Percentiles rank a stretch among this genome's conserved stretches.
phyloP scores from a whole-genome alignment of 2,797 vertebrate genomes.

The Sebastes oblongus region DNA sequence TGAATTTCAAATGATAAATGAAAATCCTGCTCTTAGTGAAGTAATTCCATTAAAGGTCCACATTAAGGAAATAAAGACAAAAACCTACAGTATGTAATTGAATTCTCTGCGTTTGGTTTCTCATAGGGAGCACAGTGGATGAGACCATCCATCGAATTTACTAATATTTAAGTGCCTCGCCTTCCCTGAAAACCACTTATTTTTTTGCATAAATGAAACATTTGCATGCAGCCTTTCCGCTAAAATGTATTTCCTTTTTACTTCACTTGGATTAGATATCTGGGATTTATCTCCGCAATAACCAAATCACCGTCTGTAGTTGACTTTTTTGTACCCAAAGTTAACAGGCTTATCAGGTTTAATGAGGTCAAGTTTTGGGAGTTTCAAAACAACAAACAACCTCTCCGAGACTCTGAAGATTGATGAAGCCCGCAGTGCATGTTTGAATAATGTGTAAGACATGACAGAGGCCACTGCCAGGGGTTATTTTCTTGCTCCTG shows the following conservation, averaged over 20 bases:
- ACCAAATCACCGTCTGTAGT: constrained; percentile 31
- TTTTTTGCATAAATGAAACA: constrained; percentile 75
- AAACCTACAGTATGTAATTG: constrained; percentile 83
- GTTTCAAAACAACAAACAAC: constrained; percentile 28
- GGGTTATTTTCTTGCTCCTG: constrained; percentile 55
- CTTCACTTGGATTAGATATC: constrained; percentile 70
- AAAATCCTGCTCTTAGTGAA: constrained; percentile 86
- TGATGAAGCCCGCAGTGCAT: constrained; percentile 49
- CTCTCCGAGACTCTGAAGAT: constrained; percentile 17
- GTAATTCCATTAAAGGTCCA: constrained; percentile 86
- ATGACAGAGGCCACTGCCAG: constrained; percentile 44
- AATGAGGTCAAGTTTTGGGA: constrained; percentile 37
- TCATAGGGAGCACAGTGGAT: constrained; percentile 71
- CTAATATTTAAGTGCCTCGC: constrained; percentile 83
- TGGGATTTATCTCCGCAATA: constrained; percentile 55
- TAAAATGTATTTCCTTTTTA: constrained; percentile 61
- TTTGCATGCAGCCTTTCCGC: constrained; percentile 67
- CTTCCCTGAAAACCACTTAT: constrained; percentile 75
- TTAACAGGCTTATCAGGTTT: constrained; percentile 24
- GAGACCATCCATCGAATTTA: constrained; percentile 79
- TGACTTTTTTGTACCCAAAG: background rate
- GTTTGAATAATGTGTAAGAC: constrained; percentile 66
- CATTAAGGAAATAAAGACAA: constrained; percentile 88
- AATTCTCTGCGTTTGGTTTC: constrained; percentile 80
- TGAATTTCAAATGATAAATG: constrained; percentile 95